Base-by-base conservation (phyloP, 2,797 vertebrate species). In the Antrozous pallidus region DNA sequence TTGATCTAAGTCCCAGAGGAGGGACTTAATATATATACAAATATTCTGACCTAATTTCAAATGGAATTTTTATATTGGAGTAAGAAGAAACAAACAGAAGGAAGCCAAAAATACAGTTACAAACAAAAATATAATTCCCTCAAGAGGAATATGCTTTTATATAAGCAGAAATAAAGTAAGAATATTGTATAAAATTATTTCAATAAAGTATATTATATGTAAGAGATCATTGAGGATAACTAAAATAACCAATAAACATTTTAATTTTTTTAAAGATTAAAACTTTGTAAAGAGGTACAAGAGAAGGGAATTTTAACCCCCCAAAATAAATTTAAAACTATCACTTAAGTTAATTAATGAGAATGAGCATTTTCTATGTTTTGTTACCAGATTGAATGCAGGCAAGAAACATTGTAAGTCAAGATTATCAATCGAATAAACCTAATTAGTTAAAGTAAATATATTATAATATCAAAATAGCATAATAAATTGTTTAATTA, bases 81-180 rank as follows among this genome's bases (percentile, higher is more conserved):
- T 73, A 74, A 80, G 31, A 91, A 65, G 51, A 83, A 51, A 47
- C 36, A 61, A 94, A 75, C 4, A 6, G 18, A 82, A 93, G 2
- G 13, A 20, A 65, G 40, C 10, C 9, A 82, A 80, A 84, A 77
- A 63, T 49, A 78, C 58, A 73, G 16, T 65, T 58, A 90, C 18
- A 63, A 77, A 73, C 33, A 56, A 70, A 93, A 81, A 77, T 18
- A 16, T 28, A 78, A 90, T 77, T 84, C 20, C 42, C 36, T 74
- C 49, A 20, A 40, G 1, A 81, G 36, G 14, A 93, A 90, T 88
- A 70, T 28, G 7, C 47, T 80, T 91, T 71, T 18, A 88, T 88
- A 24, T 74, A 77, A 90, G 33, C 16, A 85, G 13, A 97, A 96
- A 96, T 92, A 95, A 96, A 97, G 97, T 73, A 96, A 89, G 20